phyloP scores from a whole-genome alignment of 2,797 vertebrate species.

The Pseudochromis fuscus region DNA sequence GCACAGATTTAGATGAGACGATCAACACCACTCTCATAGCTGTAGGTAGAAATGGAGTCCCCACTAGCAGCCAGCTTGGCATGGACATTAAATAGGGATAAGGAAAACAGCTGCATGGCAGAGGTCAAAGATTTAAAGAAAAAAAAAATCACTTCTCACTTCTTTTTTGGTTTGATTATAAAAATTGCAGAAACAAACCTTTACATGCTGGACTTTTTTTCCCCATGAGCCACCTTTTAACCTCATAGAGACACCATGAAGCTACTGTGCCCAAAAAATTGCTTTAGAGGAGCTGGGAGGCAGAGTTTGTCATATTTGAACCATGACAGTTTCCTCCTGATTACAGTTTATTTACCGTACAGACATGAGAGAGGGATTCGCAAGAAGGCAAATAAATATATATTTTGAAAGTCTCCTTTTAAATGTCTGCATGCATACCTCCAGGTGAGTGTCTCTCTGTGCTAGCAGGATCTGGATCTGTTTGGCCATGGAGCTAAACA shows the following conservation, averaged over 20 bases:
- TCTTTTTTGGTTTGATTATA: background rate
- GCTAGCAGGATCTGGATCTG: conserved; percentile 85
- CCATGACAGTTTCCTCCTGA: background rate
- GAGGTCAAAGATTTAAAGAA: background rate
- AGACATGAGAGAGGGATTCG: background rate
- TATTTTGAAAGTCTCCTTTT: background rate
- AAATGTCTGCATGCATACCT: conserved; percentile 78
- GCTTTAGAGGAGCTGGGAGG: background rate
- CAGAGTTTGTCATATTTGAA: background rate
- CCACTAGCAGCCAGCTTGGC: background rate
- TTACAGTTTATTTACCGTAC: background rate
- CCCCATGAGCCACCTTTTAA: background rate
- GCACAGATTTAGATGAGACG: background rate
- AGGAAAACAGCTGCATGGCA: background rate
- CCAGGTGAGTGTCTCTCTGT: conserved; percentile 88
- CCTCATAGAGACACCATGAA: background rate
- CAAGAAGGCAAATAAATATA: background rate
- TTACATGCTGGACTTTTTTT: background rate
- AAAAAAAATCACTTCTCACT: background rate
- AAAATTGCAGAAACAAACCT: background rate
- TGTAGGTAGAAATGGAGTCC: no score
- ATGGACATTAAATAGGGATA: background rate
- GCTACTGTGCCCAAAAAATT: background rate
- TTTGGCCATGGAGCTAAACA: conserved; percentile 84
- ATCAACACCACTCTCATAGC: background rate